Evolutionary conservation across 2,888 invertebrate genomes (phyloP), one percentile per base, ranked within the genome.

Genomic region (Micropterix aruncella): DNA sequence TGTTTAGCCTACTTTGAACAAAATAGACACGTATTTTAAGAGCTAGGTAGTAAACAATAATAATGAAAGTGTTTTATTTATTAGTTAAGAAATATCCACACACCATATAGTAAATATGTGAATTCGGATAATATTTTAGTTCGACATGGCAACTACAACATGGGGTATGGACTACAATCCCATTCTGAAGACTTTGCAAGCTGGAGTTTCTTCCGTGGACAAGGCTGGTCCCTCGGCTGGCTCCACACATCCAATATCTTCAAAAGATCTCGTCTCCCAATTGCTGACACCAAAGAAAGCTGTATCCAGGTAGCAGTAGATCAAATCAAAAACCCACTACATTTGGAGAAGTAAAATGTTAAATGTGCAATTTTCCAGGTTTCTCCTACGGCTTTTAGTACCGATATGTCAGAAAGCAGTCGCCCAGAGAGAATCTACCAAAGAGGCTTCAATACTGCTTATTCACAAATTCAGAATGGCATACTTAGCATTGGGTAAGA

Each of bases 131-230:
- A n/a, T n/a, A n/a, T n/a, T n/a, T n/a, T n/a, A 88, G 82, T 75
- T 88, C 52, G 83, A 85, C 54, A 54, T 85, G 3, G 59, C 65
- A 3, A 72, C 78, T 0, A 70, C 75, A 48, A 74, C 83, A 0
- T 87, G 86, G 86, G 69, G 62, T 18, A 63, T 78, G 50, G 72
- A 77, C 14, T 79, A 80, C 0, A 66, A 70, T 41, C 62, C 70
- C 12, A 63, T 86, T 41, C 74, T 85, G 53, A 63, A 63, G 48
- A 75, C 79, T 39, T 61, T 86, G 1, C 81, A 83, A 61, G 64
- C 67, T 56, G 68, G 56, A 50, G 58, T 66, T 45, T 58, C 7
- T 27, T 27, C 27, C 27, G 27, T 27, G 27, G 27, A 12, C 7
- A 27, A 52, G 3, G 51, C 46, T 16, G 19, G 18, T 9, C 38